Base-by-base conservation (phyloP, 1,140 invertebrate species). In the Drosophila miranda region DNA sequence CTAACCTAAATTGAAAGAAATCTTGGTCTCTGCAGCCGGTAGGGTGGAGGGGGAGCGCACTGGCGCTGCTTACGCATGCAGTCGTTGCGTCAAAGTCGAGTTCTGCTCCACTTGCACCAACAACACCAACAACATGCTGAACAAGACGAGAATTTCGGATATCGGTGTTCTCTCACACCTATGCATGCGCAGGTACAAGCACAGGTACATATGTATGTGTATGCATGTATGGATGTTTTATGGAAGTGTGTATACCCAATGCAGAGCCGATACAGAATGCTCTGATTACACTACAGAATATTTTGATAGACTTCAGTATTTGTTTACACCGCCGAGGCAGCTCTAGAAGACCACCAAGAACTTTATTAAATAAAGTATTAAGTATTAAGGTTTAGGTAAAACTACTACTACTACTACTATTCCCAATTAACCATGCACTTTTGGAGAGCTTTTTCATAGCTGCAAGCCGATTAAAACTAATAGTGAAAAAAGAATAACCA, bases 81-180 rank as follows among this genome's bases (percentile, higher is more conserved):
- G 49, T 28, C 30, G 48, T 21, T 3, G 19, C 30, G 9, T 34
- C 50, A 30, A 46, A 43, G 41, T 52, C 63, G 46, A 64, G 59
- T 63, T 64, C 45, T 69, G 67, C 67, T 70, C 67, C 54, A 70
- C 54, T 70, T 70, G 67, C 67, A 70, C 66, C 70, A 70, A 59
- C 54, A 70, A 59, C 70, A 70, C 8, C 16, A 19, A 23, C 19
- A 21, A 19, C 9, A 51, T 54, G 67, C 55, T 60, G 43, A 28
- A 60, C 72, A 71, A 69, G 54, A 38, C 68, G 42, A 68, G 68
- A 59, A 72, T 72, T 72, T 72, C 42, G 67, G 67, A 56, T 71
- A 67, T 68, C 62, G 64, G 67, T 34, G 28, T 38, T 42, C 51
- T 56, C 51, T 52, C 48, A 61, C 30, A 34, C 34, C 48, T 28